Conservation (phyloP, 2,888 invertebrate species). For the Chelonus formosanus region DNA sequence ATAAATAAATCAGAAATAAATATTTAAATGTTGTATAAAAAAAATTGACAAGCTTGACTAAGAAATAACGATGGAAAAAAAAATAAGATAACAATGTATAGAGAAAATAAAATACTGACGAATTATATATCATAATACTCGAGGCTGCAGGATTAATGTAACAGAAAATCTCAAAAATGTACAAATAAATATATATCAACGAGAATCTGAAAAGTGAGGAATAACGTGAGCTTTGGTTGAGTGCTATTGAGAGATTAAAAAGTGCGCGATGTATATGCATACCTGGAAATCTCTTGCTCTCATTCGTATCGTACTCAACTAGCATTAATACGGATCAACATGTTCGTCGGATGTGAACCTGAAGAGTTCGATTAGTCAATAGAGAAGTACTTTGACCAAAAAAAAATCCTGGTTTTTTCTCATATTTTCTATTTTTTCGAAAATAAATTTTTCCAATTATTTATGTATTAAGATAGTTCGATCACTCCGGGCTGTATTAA, state of each 20-base stretch:
- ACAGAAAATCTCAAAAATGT: conserved; percentile 58
- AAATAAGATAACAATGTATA: conserved; percentile 11
- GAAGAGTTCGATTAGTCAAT: conserved; percentile 8
- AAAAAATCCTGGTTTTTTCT: no score
- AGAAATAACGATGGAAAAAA: conserved; percentile 11
- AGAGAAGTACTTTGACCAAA: not conserved
- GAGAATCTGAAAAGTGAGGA: conserved; percentile 14
- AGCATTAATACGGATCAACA: conserved; percentile 47
- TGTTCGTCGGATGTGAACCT: conserved; percentile 6
- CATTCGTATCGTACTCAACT: conserved; percentile 29
- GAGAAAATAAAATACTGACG: conserved; percentile 11
- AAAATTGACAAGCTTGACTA: conserved; percentile 2
- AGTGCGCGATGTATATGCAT: conserved; percentile 41
- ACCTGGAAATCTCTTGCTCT: conserved; percentile 10
- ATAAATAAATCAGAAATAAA: not conserved
- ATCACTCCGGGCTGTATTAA: no score
- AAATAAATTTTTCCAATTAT: no score
- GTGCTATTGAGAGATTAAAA: conserved; percentile 56
- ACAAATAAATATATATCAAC: conserved; percentile 7
- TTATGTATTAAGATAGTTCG: no score
- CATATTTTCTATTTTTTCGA: no score
- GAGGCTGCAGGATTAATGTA: conserved; percentile 23
- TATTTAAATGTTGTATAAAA: not conserved
- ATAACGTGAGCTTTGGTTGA: conserved; percentile 32
- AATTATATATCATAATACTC: conserved; percentile 5